Evolutionary conservation across 2,888 invertebrate genomes (phyloP).

Genomic region (Onthophagus sagittarius): DNA sequence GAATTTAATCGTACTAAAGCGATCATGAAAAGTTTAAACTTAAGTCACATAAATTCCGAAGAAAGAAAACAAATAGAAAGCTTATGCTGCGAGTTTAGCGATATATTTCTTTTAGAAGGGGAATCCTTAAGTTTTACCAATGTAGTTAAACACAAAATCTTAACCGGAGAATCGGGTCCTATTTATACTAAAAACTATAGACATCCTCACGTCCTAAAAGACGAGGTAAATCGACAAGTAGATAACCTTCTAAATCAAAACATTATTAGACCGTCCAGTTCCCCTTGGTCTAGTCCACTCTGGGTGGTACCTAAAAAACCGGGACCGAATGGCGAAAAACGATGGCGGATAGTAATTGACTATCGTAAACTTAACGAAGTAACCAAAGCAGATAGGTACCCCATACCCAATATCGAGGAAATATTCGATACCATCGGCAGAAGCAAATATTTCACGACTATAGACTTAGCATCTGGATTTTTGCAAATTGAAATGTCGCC

Average conservation of each 20-base stretch:
- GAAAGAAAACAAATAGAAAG: background rate
- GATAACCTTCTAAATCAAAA: constrained; percentile 32
- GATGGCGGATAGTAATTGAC: constrained; percentile 42
- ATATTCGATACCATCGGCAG: constrained; percentile 42
- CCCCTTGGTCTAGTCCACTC: constrained; percentile 32
- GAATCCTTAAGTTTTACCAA: constrained; percentile 13
- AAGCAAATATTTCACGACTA: constrained; percentile 39
- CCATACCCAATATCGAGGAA: constrained; percentile 40
- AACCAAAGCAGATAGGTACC: constrained; percentile 40
- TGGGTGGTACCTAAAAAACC: constrained; percentile 40
- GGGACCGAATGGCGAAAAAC: constrained; percentile 33
- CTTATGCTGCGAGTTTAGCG: constrained; percentile 5
- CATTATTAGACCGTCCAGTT: constrained; percentile 32
- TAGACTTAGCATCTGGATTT: constrained; percentile 43
- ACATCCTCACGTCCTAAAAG: constrained; percentile 38
- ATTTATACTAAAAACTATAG: constrained; percentile 39
- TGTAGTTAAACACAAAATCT: constrained; percentile 35
- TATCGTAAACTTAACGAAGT: constrained; percentile 42
- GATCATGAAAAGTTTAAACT: background rate
- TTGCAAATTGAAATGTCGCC: constrained; percentile 40
- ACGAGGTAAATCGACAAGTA: constrained; percentile 38
- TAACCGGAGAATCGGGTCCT: constrained; percentile 32
- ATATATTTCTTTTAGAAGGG: constrained; percentile 7
- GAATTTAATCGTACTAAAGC: background rate
- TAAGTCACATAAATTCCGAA: constrained; percentile 11